A percentile compares a stretch with the other conserved stretches of the same genome.
These are phyloP conservation scores for Danaus plexippus DNA, from an alignment of 1,140 invertebrate species.

Conservation along the genomic window DNA sequence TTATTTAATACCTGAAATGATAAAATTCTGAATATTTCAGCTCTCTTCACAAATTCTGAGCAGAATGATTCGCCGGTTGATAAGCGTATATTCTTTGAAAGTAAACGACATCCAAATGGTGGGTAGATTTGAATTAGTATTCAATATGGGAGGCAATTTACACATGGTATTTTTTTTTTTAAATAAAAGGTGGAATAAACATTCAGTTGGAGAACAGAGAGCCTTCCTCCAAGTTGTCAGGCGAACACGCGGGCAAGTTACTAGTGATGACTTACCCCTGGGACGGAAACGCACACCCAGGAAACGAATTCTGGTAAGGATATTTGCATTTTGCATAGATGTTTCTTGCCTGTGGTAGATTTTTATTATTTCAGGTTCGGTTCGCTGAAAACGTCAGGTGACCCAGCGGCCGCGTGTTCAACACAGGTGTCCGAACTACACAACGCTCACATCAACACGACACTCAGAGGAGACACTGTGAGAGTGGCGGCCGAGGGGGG, in stretches of 20 bases:
- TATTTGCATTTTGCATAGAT: neutral
- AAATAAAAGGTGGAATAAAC: slow-evolving; percentile 62
- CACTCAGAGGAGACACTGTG: slow-evolving; percentile 27
- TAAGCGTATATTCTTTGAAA: slow-evolving; percentile 49
- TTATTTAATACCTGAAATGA: neutral
- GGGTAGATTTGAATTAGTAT: slow-evolving; percentile 4
- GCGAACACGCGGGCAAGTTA: slow-evolving; percentile 69
- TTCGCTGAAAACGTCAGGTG: slow-evolving; percentile 56
- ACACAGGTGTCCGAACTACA: slow-evolving; percentile 54
- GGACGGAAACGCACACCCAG: slow-evolving; percentile 78
- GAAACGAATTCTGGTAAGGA: slow-evolving; percentile 74
- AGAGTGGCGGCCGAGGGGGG: slow-evolving; percentile 29
- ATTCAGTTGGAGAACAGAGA: slow-evolving; percentile 58
- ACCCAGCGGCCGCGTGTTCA: slow-evolving; percentile 74
- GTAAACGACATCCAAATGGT: slow-evolving; percentile 51
- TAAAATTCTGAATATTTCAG: slow-evolving; percentile 23
- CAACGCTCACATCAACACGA: slow-evolving; percentile 47
- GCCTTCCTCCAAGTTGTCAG: slow-evolving; percentile 53
- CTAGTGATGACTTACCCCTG: slow-evolving; percentile 78
- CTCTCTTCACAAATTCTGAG: slow-evolving; percentile 37
- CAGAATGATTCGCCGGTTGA: slow-evolving; percentile 18
- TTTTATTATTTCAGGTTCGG: slow-evolving; percentile 1
- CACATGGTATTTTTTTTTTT: slow-evolving; percentile 11
- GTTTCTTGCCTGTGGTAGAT: too few relatives aligned
- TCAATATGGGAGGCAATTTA: neutral